These are phyloP conservation scores for Phalera bucephala DNA, from an alignment of 2,888 invertebrate species.

Conservation along the genomic window DNA sequence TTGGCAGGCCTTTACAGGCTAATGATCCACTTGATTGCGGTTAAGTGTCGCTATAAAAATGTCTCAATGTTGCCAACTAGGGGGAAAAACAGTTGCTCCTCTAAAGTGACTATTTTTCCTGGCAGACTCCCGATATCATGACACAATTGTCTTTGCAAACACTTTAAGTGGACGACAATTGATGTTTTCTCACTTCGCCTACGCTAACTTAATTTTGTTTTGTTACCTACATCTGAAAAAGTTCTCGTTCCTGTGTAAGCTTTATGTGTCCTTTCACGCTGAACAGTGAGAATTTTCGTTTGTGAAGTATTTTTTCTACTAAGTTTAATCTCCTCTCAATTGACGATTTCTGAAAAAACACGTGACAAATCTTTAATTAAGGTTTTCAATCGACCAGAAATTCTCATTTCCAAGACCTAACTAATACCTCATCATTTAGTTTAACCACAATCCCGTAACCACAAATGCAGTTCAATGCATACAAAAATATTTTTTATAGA, in stretches of 20 bases:
- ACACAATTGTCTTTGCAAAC: slow-evolving; percentile 73
- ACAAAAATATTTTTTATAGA: too few relatives aligned
- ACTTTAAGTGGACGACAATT: slow-evolving; percentile 67
- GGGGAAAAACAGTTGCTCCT: slow-evolving; percentile 72
- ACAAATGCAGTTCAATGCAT: too few relatives aligned
- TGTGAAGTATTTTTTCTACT: too few relatives aligned
- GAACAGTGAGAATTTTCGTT: too few relatives aligned
- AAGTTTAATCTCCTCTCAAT: too few relatives aligned
- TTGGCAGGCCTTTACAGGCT: slow-evolving; percentile 80
- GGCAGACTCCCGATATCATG: slow-evolving; percentile 71
- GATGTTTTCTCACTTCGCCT: slow-evolving; percentile 55
- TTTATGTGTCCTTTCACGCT: slow-evolving; percentile 2
- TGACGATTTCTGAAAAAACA: too few relatives aligned
- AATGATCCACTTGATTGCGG: slow-evolving; percentile 82
- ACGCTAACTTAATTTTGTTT: slow-evolving; percentile 46
- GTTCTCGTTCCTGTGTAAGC: slow-evolving; percentile 20
- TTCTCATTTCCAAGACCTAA: too few relatives aligned
- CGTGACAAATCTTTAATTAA: too few relatives aligned
- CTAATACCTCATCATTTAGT: too few relatives aligned
- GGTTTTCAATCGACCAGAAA: too few relatives aligned
- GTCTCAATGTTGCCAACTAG: slow-evolving; percentile 78
- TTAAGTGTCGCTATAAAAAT: slow-evolving; percentile 80
- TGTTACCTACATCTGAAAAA: slow-evolving; percentile 35
- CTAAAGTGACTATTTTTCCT: slow-evolving; percentile 78
- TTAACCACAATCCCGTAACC: too few relatives aligned